Conservation (phyloP, 2,113 vertebrate genomes). For the Poecile atricapillus region DNA sequence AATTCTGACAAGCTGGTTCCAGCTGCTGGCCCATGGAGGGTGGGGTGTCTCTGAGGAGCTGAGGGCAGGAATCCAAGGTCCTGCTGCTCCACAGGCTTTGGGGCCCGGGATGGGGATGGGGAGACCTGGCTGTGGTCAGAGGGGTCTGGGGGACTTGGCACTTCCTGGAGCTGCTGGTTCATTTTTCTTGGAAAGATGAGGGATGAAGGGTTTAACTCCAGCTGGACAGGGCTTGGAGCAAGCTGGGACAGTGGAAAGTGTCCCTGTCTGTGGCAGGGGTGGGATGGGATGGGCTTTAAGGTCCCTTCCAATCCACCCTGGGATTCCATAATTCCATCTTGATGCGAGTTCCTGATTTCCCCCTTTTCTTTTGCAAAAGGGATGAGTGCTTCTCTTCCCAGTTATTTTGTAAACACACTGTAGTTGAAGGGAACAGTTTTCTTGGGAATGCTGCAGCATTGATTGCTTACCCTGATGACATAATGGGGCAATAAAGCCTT, state of each 20-base stretch:
- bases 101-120: not conserved
- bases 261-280: not conserved
- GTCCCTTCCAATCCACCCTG: not conserved
- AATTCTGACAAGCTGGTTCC: not conserved
- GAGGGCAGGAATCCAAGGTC: rapidly evolving
- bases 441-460: not conserved
- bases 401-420: rapidly evolving
- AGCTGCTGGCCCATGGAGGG: rapidly evolving
- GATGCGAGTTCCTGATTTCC: rapidly evolving
- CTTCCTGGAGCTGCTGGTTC: no score
- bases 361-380: not conserved
- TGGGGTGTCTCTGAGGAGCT: not conserved
- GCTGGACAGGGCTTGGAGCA: not conserved
- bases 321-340: not conserved
- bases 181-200: not conserved
- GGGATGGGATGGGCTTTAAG: not conserved
- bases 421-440: rapidly evolving
- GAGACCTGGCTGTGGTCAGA: not conserved
- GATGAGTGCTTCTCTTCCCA: not conserved
- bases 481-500: not conserved
- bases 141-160: no score
- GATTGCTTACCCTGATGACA: not conserved
- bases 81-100: not conserved
- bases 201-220: not conserved
- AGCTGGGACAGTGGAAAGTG: rapidly evolving